Percentiles rank a stretch among this genome's conserved stretches.
phyloP scores from a whole-genome alignment of 2,113 vertebrate genomes.

The Hirundichthys speculiger region DNA sequence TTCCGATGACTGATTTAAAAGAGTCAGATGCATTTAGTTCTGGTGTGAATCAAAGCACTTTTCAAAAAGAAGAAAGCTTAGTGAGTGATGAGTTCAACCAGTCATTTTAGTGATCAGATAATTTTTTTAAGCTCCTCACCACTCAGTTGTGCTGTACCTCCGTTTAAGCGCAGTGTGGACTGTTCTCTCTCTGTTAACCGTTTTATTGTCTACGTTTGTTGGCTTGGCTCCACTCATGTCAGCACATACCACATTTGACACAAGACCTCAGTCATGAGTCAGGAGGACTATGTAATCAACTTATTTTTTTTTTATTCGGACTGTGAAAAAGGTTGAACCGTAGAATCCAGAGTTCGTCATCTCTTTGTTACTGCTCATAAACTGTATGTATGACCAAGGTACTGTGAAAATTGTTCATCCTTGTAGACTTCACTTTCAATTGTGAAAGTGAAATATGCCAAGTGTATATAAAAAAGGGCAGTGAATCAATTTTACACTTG shows the following conservation, averaged over 20 bases:
- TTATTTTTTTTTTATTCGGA: slow-evolving; percentile 20
- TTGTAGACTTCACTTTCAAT: neutral
- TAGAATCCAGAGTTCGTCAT: neutral
- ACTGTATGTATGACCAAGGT: neutral
- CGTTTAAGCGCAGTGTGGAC: slow-evolving; percentile 22
- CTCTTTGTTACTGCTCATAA: neutral
- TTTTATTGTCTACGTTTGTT: slow-evolving; percentile 69
- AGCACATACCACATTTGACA: slow-evolving; percentile 63
- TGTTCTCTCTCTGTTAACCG: slow-evolving; percentile 49
- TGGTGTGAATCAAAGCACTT: too few relatives aligned
- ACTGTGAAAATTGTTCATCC: too few relatives aligned
- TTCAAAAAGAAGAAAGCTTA: neutral
- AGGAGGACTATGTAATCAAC: slow-evolving; percentile 30
- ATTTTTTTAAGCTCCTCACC: slow-evolving; percentile 3
- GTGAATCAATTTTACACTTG: neutral
- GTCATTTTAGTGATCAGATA: neutral
- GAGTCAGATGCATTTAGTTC: too few relatives aligned
- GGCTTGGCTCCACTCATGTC: slow-evolving; percentile 50
- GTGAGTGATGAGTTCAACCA: neutral
- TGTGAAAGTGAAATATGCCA: neutral
- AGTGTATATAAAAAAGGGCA: neutral
- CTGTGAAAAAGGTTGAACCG: slow-evolving; percentile 4
- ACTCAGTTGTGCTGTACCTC: slow-evolving; percentile 25
- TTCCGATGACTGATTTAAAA: too few relatives aligned
- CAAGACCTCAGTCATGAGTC: slow-evolving; percentile 26